Evolutionary conservation across 2,797 vertebrate species (phyloP).

Genomic region (Gobionotothen gibberifrons): DNA sequence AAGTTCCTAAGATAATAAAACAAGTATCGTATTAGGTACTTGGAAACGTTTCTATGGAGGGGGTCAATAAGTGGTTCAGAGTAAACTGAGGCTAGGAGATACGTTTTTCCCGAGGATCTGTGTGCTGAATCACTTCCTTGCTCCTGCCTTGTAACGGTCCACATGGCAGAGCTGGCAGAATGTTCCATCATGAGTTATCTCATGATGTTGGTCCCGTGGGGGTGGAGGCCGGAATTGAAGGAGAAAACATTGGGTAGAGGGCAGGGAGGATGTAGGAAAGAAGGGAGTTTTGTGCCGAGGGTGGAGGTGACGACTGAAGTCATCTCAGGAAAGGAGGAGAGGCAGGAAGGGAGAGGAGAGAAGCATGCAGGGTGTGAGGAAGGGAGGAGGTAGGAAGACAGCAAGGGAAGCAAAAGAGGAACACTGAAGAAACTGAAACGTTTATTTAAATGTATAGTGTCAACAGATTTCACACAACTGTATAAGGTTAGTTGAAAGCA

Average conservation of each 20-base stretch:
- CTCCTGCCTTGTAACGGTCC: slow-evolving; percentile 32
- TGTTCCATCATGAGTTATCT: slow-evolving; percentile 57
- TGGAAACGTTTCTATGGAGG: slow-evolving; percentile 22
- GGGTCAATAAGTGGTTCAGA: slow-evolving; percentile 12
- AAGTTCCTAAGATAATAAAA: background rate
- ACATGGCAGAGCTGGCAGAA: slow-evolving; percentile 60
- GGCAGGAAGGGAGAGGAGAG: background rate
- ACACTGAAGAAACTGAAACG: too few species aligned
- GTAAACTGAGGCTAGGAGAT: slow-evolving; percentile 21
- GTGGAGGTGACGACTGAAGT: slow-evolving; percentile 3
- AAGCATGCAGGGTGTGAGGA: background rate
- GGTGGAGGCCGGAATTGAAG: slow-evolving; percentile 12
- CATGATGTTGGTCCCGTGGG: slow-evolving; percentile 60
- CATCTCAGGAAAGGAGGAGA: slow-evolving; percentile 1
- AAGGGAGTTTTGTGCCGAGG: background rate
- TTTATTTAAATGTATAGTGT: too few species aligned
- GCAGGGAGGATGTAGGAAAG: slow-evolving; percentile 7
- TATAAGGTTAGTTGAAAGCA: too few species aligned
- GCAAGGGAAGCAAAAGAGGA: background rate
- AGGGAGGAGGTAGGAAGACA: background rate
- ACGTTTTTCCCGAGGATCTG: slow-evolving; percentile 18
- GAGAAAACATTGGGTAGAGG: slow-evolving; percentile 18
- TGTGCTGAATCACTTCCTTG: slow-evolving; percentile 13
- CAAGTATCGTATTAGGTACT: background rate
- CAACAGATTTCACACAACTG: too few species aligned